These are phyloP conservation scores for Sinella curviseta DNA, from an alignment of 1,140 invertebrate genomes.

Conservation along the genomic window DNA sequence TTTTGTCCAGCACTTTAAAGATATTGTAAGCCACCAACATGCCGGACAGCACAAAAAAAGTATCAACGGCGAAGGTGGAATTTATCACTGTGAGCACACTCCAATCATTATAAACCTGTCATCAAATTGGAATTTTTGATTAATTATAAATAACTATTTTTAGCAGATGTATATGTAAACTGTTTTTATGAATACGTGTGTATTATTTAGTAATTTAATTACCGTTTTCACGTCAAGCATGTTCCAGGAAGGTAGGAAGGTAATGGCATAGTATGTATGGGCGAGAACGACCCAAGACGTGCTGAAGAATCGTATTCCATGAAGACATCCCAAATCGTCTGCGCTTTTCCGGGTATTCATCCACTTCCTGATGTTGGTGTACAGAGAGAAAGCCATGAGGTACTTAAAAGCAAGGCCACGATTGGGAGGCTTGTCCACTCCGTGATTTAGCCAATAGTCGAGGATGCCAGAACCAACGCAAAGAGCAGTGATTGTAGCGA, in stretches of 20 bases:
- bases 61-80: slow-evolving; percentile 59
- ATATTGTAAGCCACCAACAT: slow-evolving; percentile 60
- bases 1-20: slow-evolving; percentile 67
- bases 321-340: slow-evolving; percentile 56
- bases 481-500: neutral
- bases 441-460: slow-evolving; percentile 21
- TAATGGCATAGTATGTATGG: slow-evolving; percentile 60
- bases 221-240: slow-evolving; percentile 48
- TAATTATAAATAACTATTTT: no score
- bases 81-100: slow-evolving; percentile 44
- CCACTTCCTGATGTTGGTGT: slow-evolving; percentile 57
- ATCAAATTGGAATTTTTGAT: neutral
- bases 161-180: neutral
- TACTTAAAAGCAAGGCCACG: slow-evolving; percentile 27
- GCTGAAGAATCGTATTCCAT: slow-evolving; percentile 60
- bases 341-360: slow-evolving; percentile 51
- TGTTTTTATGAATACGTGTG: neutral
- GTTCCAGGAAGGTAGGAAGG: slow-evolving; percentile 49
- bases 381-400: slow-evolving; percentile 55
- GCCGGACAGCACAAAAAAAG: slow-evolving; percentile 63
- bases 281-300: slow-evolving; percentile 60
- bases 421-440: slow-evolving; percentile 11
- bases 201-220: neutral
- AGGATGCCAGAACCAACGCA: neutral
- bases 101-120: slow-evolving; percentile 34